Evolutionary conservation across 2,888 invertebrate genomes (phyloP), one percentile per base, ranked within the genome.

Genomic region (Tenthredo mesomela): DNA sequence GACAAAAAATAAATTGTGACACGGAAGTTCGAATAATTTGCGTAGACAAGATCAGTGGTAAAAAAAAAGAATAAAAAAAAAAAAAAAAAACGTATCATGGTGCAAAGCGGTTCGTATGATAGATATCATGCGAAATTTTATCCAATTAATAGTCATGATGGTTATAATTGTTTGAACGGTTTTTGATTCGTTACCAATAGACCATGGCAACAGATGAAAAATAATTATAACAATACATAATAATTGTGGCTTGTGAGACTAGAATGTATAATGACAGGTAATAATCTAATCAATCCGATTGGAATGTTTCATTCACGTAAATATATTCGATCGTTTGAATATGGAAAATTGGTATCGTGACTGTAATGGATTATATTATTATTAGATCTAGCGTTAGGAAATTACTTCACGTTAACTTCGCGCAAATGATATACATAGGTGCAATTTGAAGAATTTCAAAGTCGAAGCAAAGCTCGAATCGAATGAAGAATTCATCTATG

Each of bases 281-380:
- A n/a, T n/a, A n/a, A n/a, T n/a, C 2, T 37, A 71, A 40, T 40
- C 7, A 37, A 40, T 43, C 10, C n/a, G 29, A 61, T 61, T 37
- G 40, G n/a, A 61, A 80, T 58, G 78, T 80, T 61, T 80, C 78
- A 80, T 58, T 80, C 78, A 33, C 1, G 58, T 80, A 5, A 61
- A 12, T 37, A 80, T 61, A n/a, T 54, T 18, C 15, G 77, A 33
- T 33, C 25, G 7, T 15, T 54, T 18, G 54, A 18, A 3, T 9
- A 77, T 37, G 37, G 78, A 18, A 58, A 78, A 78, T 54, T 33
- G 9, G 7, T 54, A 58, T 25, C 78, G 54, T 78, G n/a, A 54
- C n/a, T 78, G 18, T n/a, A 29, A 33, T 33, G 10, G 9, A 58
- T 78, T 50, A 18, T 18, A 7, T 33, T 54, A 9, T 54, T 58